Conservation (phyloP, 2,888 invertebrate species). For the Myathropa florea region DNA sequence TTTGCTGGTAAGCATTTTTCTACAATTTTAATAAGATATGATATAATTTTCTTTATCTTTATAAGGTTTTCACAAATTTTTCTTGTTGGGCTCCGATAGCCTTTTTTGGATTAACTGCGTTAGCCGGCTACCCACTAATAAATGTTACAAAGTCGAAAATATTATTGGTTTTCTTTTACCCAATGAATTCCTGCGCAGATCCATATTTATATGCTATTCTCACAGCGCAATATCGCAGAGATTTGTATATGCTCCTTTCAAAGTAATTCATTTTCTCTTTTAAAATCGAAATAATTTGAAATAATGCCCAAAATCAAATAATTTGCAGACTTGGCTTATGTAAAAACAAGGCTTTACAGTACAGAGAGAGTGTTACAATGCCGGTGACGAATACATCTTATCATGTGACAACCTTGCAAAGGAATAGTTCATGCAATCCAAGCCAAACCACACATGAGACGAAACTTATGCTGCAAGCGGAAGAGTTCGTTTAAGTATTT, state of each 20-base stretch:
- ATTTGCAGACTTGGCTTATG: slow-evolving; percentile 82
- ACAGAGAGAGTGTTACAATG: slow-evolving; percentile 79
- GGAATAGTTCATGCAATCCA: slow-evolving; percentile 72
- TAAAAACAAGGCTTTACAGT: slow-evolving; percentile 81
- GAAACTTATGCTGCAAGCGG: slow-evolving; percentile 76
- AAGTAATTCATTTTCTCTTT: slow-evolving; percentile 81
- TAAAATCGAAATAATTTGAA: background rate
- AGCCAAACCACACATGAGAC: slow-evolving; percentile 72
- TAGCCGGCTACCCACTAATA: slow-evolving; percentile 91
- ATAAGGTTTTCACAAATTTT: slow-evolving; percentile 88
- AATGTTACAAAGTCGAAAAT: slow-evolving; percentile 91
- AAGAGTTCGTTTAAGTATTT: slow-evolving; percentile 76
- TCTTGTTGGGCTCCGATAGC: slow-evolving; percentile 94
- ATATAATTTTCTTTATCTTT: background rate
- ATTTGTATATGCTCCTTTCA: slow-evolving; percentile 86
- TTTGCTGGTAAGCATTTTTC: slow-evolving; percentile 83
- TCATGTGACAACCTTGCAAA: slow-evolving; percentile 74
- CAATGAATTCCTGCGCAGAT: slow-evolving; percentile 95
- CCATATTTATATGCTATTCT: slow-evolving; percentile 95
- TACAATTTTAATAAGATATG: background rate
- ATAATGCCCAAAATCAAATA: background rate
- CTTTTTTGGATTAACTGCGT: slow-evolving; percentile 92
- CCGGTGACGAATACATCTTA: slow-evolving; percentile 76
- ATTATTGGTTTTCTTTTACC: slow-evolving; percentile 93
- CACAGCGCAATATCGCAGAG: slow-evolving; percentile 92